Evolutionary conservation across 1,140 invertebrate genomes (phyloP).

Genomic region (Drosophila truncata): DNA sequence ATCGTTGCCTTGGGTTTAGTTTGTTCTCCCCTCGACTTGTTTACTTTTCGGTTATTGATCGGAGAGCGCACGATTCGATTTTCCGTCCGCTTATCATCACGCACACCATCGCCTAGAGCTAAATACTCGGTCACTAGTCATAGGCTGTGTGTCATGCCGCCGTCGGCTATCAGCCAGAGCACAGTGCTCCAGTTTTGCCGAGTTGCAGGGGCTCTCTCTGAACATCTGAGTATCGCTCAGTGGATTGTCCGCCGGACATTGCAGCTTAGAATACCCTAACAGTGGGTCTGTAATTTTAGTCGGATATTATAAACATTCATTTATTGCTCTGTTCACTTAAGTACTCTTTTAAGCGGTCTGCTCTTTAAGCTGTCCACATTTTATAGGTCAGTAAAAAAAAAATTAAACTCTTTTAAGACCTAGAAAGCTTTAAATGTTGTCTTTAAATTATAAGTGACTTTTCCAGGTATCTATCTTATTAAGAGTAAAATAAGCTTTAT

Average conservation of each 20-base stretch:
- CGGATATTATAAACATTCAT: background rate
- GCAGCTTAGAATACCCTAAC: constrained; percentile 8
- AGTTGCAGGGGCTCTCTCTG: constrained; percentile 20
- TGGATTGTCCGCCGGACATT: constrained; percentile 4
- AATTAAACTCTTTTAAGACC: background rate
- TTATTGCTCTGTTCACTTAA: background rate
- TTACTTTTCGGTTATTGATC: constrained; percentile 51
- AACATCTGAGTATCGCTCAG: constrained; percentile 12
- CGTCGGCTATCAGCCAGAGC: constrained; percentile 38
- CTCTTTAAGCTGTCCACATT: background rate
- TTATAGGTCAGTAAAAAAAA: background rate
- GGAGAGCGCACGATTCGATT: constrained; percentile 37
- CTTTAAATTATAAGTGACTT: background rate
- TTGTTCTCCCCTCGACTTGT: constrained; percentile 20
- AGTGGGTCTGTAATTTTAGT: background rate
- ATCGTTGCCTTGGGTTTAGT: constrained; percentile 21
- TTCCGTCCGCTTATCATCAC: constrained; percentile 46
- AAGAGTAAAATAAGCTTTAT: background rate
- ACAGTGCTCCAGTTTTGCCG: constrained; percentile 42
- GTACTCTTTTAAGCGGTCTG: background rate
- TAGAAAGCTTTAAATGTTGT: background rate
- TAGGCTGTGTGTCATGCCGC: constrained; percentile 45
- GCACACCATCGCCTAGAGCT: constrained; percentile 9
- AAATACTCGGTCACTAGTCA: constrained; percentile 15
- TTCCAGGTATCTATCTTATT: background rate